Evolutionary conservation across 2,113 vertebrate genomes (phyloP).

Genomic region (Suncus etruscus): DNA sequence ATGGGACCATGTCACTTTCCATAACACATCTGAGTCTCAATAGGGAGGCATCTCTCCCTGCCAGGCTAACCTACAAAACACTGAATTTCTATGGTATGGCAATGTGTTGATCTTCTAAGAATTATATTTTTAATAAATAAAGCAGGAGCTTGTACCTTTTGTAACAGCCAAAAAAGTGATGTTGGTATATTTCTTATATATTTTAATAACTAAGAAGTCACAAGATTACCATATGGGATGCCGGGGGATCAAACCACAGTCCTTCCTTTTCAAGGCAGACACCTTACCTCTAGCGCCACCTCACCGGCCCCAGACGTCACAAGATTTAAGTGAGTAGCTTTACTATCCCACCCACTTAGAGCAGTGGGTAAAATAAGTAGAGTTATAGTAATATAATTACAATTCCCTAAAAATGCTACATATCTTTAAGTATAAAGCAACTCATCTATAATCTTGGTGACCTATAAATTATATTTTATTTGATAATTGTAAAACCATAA

Average conservation of each 20-base stretch:
- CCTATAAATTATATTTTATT: neutral
- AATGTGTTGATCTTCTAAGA: neutral
- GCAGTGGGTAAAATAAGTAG: neutral
- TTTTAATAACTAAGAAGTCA: too few species aligned
- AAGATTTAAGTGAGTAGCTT: neutral
- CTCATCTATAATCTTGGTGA: neutral
- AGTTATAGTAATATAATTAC: neutral
- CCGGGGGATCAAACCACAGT: too few species aligned
- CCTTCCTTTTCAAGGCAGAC: too few species aligned
- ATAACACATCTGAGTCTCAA: neutral
- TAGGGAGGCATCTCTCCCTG: neutral
- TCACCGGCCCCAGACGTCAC: neutral
- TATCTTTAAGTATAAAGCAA: neutral
- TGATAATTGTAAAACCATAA: neutral
- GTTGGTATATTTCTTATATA: neutral
- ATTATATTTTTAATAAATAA: neutral
- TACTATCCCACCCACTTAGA: neutral
- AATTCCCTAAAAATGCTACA: neutral
- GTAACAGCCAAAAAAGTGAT: neutral
- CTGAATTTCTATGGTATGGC: accelerated
- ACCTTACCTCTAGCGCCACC: too few species aligned
- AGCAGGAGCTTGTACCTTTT: neutral
- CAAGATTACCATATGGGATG: too few species aligned
- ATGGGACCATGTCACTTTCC: neutral
- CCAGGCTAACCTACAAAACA: neutral